Percentiles rank a stretch among this genome's conserved stretches.
phyloP scores from a whole-genome alignment of 2,888 invertebrate genomes.

The Dysmachus trigonus region DNA sequence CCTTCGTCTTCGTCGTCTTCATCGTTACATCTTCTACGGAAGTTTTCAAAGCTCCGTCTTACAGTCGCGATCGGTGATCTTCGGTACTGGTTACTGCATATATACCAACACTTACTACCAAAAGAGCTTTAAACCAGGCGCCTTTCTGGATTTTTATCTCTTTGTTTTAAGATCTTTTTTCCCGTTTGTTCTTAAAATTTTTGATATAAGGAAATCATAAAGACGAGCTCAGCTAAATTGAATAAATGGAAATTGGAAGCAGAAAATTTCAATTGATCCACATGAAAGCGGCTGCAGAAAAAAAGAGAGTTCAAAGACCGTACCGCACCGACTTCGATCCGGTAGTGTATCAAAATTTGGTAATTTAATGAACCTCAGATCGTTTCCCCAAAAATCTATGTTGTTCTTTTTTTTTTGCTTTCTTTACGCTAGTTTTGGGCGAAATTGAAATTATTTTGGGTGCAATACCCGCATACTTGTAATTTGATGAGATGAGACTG shows the following conservation, averaged over 20 bases:
- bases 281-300: not conserved
- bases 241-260: not conserved
- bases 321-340: not conserved
- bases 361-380: not conserved
- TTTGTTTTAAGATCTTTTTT: not conserved
- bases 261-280: not conserved
- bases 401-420: not conserved
- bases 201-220: not conserved
- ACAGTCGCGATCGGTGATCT: not conserved
- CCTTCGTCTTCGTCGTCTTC: not conserved
- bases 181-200: not conserved
- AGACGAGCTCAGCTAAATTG: not conserved
- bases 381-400: not conserved
- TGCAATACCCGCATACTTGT: not conserved
- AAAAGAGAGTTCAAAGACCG: not conserved
- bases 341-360: not conserved
- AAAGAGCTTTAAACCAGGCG: not conserved
- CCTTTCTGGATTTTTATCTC: not conserved
- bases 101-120: not conserved
- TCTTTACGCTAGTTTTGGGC: not conserved
- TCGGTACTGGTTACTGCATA: not conserved
- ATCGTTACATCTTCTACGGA: not conserved
- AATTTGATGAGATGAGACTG: not conserved
- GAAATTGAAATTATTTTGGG: not conserved
- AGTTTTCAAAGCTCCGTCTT: constrained; percentile 12